Evolutionary conservation across 2,888 invertebrate species (phyloP).

Genomic region (Spilosoma lubricipeda): DNA sequence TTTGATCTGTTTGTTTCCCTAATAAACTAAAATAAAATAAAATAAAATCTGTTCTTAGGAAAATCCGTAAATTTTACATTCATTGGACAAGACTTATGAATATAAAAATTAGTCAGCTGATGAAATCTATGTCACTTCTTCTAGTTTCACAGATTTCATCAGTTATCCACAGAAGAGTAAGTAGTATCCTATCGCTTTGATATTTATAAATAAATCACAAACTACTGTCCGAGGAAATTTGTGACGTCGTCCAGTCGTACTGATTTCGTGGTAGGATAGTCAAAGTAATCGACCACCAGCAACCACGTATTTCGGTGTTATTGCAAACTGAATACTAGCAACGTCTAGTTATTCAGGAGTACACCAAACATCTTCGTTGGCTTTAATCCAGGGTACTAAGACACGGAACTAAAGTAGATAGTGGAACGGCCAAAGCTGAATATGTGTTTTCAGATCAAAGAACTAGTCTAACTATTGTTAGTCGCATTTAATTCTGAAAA

Average conservation of each 20-base stretch:
- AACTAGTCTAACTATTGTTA: not conserved
- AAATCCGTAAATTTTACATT: too few relatives aligned
- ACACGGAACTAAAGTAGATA: slow-evolving; percentile 44
- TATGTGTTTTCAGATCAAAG: not conserved
- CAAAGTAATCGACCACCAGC: slow-evolving; percentile 40
- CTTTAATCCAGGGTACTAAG: slow-evolving; percentile 77
- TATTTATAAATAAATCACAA: not conserved
- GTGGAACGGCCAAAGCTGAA: slow-evolving; percentile 52
- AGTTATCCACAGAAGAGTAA: not conserved
- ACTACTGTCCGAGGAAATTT: not conserved
- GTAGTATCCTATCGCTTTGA: not conserved
- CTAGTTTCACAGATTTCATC: not conserved
- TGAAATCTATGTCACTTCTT: too few relatives aligned
- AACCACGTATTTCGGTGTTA: slow-evolving; percentile 67
- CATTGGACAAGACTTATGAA: too few relatives aligned
- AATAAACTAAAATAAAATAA: too few relatives aligned
- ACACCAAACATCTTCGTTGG: slow-evolving; percentile 83
- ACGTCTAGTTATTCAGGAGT: slow-evolving; percentile 77
- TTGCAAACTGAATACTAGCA: slow-evolving; percentile 68
- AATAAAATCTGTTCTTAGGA: too few relatives aligned
- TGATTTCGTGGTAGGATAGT: slow-evolving; percentile 48
- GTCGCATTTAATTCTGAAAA: not conserved
- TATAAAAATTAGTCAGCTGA: too few relatives aligned
- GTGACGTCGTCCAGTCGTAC: not conserved
- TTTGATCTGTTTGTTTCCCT: too few relatives aligned